Evolutionary conservation across 2,113 vertebrate genomes (phyloP), one percentile per base, ranked within the genome.

Genomic region (Anser cygnoides): DNA sequence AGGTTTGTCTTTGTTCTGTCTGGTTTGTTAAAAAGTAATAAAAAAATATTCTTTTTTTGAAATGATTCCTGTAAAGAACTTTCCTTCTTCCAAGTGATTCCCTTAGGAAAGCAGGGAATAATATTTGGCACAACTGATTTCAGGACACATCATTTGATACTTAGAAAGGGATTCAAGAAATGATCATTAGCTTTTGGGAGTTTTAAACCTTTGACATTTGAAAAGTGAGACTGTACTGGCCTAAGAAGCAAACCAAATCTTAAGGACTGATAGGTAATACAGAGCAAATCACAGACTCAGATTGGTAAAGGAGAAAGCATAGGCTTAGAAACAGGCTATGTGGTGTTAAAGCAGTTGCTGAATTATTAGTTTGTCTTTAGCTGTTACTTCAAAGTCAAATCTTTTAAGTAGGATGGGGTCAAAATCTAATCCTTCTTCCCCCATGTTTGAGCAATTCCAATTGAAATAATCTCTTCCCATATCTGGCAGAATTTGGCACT

Each of bases 111-210:
- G 6, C 8, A 67, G 10, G 22, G 26, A 92, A 72, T 52, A 87
- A 28, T 86, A 86, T 77, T 91, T 84, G 46, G 20, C 59, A 90
- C 17, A 71, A 11, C 19, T 72, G 65, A 59, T 49, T 63, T 85
- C 63, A 89, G 50, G 55, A 31, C 88, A 80, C 37, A 66, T 79
- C 49, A 58, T 87, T 68, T 87, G 77, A 46, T 95, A 77, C 89
- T 95, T 94, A 84, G 55, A 77, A 50, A 83, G 14, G 20, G 37
- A 71, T 84, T 84, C 44, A 79, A 35, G 67, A 93, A 95, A 87
- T 76, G 0, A 31, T 67, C 26, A 6, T 86, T 88, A 93, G 80
- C 63, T 39, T 91, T 88, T 71, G 61, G 26, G 73, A 72, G 8
- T 73, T 89, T 93, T 70, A 91, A 93, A 87, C 41, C 9, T 76